Base-by-base conservation (phyloP, 1,140 invertebrate genomes). In the Oncopeltus fasciatus region DNA sequence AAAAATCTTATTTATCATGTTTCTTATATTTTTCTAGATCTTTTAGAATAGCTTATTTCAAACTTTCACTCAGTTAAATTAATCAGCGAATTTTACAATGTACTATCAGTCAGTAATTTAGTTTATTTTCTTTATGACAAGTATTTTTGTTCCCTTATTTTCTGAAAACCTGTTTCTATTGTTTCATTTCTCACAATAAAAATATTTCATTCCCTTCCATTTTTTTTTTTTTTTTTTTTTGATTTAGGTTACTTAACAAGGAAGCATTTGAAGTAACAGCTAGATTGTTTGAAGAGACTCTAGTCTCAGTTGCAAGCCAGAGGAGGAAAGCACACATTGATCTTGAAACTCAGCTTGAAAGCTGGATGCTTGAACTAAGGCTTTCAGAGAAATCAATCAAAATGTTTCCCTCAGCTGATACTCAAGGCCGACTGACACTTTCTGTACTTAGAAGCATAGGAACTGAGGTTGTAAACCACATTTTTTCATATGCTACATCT, bases 321-420 rank as follows among this genome's bases (percentile, higher is more conserved):
- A 73, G 85, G 66, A 77, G 86, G 47, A 87, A 90, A 72, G 86
- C 83, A 0, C 86, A 89, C 69, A 81, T 81, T 21, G 84, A 88
- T 47, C 72, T 90, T 27, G 87, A 92, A 74, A 88, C 95, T 62
- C 87, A 86, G 70, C 73, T 95, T 1, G 88, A 88, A 70, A 77
- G 81, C 20, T 71, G 92, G 12, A 76, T 85, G 18, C 80, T 80
- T 53, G 90, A 92, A 70, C 82, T 92, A 29, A 80, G 83, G 65
- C 74, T 93, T 20, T 95, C 90, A 76, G 87, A 93, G 61, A 94
- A 92, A 74, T 90, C 88, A 4, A 75, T 92, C 0, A 92, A 90
- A 72, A 72, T 77, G 49, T 77, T 83, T 68, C 77, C 26, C 64
- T 67, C 64, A 71, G 75, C 64, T 72, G 81, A 77, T 72, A 83